These are phyloP conservation scores for Lordiphosa andalusiaca DNA, from an alignment of 2,888 invertebrate species.

Conservation along the genomic window DNA sequence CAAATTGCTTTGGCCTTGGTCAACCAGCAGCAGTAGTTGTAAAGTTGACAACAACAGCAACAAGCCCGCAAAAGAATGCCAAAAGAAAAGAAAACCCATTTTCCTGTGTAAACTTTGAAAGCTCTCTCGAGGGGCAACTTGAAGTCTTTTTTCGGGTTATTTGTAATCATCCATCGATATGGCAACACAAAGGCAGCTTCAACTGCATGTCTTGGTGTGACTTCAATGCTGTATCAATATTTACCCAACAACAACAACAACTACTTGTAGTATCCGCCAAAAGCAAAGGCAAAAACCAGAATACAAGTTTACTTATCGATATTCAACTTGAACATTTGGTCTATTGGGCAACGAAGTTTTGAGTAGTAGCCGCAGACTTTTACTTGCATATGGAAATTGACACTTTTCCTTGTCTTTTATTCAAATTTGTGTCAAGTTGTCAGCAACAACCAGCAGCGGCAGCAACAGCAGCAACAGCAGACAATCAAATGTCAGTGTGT, in stretches of 20 bases:
- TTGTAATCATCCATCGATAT: no score
- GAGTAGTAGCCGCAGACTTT: constrained; percentile 11
- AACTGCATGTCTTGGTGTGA: constrained; percentile 10
- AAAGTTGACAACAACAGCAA: no score
- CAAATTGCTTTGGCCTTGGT: constrained; percentile 22
- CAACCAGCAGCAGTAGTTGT: not conserved
- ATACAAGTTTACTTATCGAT: constrained; percentile 20
- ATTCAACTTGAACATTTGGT: constrained; percentile 24
- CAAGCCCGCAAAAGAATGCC: no score
- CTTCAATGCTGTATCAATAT: constrained; percentile 48
- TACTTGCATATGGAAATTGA: constrained; percentile 59
- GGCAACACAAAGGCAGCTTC: constrained; percentile 12
- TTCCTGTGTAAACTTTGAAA: no score
- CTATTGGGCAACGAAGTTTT: constrained; percentile 6
- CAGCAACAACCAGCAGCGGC: constrained; percentile 38
- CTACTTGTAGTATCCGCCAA: constrained; percentile 50
- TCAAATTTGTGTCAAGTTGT: constrained; percentile 70
- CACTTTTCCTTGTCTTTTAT: constrained; percentile 52
- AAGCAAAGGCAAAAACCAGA: constrained; percentile 1
- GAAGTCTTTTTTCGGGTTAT: no score
- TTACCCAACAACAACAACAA: constrained; percentile 44
- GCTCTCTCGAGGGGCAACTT: no score
- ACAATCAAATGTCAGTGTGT: constrained; percentile 14
- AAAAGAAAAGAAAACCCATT: no score
- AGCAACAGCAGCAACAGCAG: constrained; percentile 13